A percentile compares a stretch with the other conserved stretches of the same genome.
phyloP scores from a whole-genome alignment of 2,797 vertebrate species.

The Poeciliopsis paucimaculata region DNA sequence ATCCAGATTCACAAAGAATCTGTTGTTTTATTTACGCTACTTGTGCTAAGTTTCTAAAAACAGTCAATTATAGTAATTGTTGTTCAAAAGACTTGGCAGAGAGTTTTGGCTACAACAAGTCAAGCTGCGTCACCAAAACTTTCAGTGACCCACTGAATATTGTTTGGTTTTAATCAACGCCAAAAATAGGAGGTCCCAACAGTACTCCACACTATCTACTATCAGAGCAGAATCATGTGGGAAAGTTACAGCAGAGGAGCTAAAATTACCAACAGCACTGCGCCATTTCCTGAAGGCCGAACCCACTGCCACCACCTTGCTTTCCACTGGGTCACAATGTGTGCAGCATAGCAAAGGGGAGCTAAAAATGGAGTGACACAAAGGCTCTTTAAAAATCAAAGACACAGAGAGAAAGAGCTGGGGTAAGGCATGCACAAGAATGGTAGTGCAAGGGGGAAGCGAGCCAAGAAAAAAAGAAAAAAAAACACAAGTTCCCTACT shows the following conservation, averaged over 20 bases:
- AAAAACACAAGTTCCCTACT: slow-evolving; percentile 59
- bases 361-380: slow-evolving; percentile 71
- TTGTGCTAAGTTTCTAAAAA: background rate
- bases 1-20: background rate
- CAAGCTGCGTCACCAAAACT: slow-evolving; percentile 57
- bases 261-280: slow-evolving; percentile 48
- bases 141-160: slow-evolving; percentile 25
- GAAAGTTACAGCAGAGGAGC: slow-evolving; percentile 50
- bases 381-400: slow-evolving; percentile 56
- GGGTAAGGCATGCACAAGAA: slow-evolving; percentile 74
- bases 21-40: background rate
- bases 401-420: slow-evolving; percentile 50
- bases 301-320: slow-evolving; percentile 32
- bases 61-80: background rate
- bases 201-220: slow-evolving; percentile 31
- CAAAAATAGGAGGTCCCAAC: slow-evolving; percentile 32
- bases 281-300: slow-evolving; percentile 38
- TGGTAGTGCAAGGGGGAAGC: slow-evolving; percentile 71
- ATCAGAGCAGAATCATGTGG: slow-evolving; percentile 30
- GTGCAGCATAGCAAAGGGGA: slow-evolving; percentile 68
- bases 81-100: background rate
- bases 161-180: slow-evolving; percentile 59
- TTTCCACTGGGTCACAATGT: slow-evolving; percentile 69
- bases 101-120: slow-evolving; percentile 43
- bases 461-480: slow-evolving; percentile 14